Percentiles rank a stretch among this genome's conserved stretches.
phyloP scores from a whole-genome alignment of 1,140 invertebrate genomes.

The Sitodiplosis mosellana region DNA sequence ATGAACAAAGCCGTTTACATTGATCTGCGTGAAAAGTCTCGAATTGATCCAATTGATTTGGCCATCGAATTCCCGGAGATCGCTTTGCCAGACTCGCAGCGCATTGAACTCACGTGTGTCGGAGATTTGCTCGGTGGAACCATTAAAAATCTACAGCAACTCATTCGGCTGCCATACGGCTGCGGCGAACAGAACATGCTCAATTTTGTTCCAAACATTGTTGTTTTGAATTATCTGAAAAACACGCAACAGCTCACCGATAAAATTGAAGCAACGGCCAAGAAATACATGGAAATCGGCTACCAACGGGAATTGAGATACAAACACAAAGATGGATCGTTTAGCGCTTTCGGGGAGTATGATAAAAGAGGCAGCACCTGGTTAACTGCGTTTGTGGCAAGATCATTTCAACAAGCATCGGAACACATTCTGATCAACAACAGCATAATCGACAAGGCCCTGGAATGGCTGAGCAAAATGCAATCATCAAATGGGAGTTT shows the following conservation, averaged over 20 bases:
- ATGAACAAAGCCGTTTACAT: slow-evolving; percentile 57
- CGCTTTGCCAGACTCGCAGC: slow-evolving; percentile 49
- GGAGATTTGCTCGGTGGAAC: slow-evolving; percentile 59
- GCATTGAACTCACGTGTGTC: slow-evolving; percentile 53
- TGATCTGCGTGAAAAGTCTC: slow-evolving; percentile 40
- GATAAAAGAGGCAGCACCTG: slow-evolving; percentile 76
- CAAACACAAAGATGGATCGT: slow-evolving; percentile 77
- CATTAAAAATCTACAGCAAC: slow-evolving; percentile 51
- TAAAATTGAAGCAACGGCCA: slow-evolving; percentile 41
- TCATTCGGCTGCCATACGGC: slow-evolving; percentile 69
- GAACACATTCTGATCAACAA: slow-evolving; percentile 64
- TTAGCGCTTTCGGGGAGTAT: slow-evolving; percentile 68
- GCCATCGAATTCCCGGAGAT: slow-evolving; percentile 51
- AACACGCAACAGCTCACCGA: slow-evolving; percentile 15
- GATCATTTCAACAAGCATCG: slow-evolving; percentile 68
- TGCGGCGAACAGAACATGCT: slow-evolving; percentile 94
- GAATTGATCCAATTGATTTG: slow-evolving; percentile 38
- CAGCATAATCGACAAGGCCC: slow-evolving; percentile 45
- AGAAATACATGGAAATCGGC: slow-evolving; percentile 61
- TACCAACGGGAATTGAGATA: slow-evolving; percentile 89
- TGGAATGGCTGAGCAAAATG: slow-evolving; percentile 56
- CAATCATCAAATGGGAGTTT: slow-evolving; percentile 60
- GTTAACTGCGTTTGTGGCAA: slow-evolving; percentile 87
- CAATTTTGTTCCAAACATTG: slow-evolving; percentile 79
- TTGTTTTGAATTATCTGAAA: slow-evolving; percentile 56